Conservation (phyloP, 2,797 vertebrate species). For the Numenius phaeopus region DNA sequence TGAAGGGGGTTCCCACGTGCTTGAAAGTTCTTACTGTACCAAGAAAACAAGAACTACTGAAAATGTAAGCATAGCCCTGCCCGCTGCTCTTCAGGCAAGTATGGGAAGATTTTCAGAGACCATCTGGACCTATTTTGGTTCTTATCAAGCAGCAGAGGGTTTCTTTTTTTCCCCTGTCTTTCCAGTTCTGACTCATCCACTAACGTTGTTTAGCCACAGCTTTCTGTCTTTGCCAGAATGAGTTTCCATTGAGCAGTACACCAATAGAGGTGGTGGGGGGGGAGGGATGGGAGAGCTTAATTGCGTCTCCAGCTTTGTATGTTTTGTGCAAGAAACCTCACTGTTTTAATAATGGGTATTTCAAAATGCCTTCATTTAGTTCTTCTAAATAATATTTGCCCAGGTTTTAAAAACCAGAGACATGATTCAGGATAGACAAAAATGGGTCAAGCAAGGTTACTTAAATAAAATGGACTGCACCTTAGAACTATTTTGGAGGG, state of each 20-base stretch:
- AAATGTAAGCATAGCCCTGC: background rate
- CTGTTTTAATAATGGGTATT: background rate
- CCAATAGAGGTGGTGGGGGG: background rate
- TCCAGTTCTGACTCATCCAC: slow-evolving; percentile 28
- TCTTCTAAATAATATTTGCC: background rate
- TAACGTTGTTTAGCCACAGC: background rate
- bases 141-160: slow-evolving; percentile 33
- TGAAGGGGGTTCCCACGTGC: background rate
- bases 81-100: background rate
- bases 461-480: background rate
- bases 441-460: background rate
- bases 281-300: background rate
- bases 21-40: background rate
- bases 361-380: background rate
- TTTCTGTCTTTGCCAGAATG: slow-evolving; percentile 32
- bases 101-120: background rate
- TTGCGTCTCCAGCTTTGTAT: background rate
- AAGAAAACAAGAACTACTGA: background rate
- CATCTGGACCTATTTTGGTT: slow-evolving; percentile 9
- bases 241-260: slow-evolving; percentile 1
- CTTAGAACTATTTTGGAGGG: background rate
- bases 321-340: background rate
- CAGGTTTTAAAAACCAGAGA: background rate
- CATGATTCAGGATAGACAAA: background rate
- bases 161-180: background rate